phyloP scores from a whole-genome alignment of 2,113 vertebrate species.

The Illadopsis cleaveri region DNA sequence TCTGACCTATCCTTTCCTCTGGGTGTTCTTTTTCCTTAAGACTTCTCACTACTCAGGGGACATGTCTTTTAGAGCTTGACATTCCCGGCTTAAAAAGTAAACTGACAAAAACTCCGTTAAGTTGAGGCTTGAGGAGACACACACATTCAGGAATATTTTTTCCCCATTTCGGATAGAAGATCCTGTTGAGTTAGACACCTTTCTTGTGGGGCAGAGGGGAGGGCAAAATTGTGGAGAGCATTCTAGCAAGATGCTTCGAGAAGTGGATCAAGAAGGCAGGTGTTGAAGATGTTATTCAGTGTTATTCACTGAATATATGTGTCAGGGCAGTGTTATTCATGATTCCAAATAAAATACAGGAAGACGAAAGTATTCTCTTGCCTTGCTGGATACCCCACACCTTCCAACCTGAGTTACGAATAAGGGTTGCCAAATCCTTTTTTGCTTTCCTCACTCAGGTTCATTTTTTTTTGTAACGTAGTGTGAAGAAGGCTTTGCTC shows the following conservation, averaged over 20 bases:
- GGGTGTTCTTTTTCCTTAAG: not conserved
- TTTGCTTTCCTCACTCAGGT: not conserved
- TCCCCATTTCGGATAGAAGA: not conserved
- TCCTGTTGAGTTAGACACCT: not conserved
- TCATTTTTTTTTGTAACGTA: not conserved
- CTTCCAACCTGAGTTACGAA: accelerated
- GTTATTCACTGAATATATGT: not conserved
- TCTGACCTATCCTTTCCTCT: not conserved
- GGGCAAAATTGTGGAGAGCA: not conserved
- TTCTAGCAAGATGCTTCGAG: not conserved
- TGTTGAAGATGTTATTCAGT: not conserved
- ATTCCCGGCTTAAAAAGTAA: not conserved
- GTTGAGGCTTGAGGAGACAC: not conserved
- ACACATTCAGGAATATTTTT: not conserved
- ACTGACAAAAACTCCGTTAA: not conserved
- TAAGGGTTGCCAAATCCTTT: not conserved
- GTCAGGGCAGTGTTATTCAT: not conserved
- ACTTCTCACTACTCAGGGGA: not conserved
- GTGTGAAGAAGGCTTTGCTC: not conserved
- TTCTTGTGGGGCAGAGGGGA: not conserved
- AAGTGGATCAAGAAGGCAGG: not conserved
- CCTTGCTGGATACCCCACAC: not conserved
- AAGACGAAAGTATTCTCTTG: not conserved
- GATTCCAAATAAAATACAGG: not conserved
- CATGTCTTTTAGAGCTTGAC: not conserved